Evolutionary conservation across 2,888 invertebrate species (phyloP).

Genomic region (Papilio gigon): DNA sequence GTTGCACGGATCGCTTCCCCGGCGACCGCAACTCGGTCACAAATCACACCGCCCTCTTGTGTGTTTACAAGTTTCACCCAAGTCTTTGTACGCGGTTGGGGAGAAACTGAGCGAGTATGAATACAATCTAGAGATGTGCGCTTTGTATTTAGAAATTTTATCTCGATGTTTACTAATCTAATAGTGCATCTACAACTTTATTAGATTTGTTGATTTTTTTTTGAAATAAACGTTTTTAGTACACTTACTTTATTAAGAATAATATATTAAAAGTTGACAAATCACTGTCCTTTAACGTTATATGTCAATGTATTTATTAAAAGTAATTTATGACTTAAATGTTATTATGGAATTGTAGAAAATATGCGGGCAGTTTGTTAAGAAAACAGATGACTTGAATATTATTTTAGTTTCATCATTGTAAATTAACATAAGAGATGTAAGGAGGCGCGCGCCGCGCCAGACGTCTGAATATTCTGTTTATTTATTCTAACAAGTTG

Average conservation of each 20-base stretch:
- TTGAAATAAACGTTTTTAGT: too few relatives aligned
- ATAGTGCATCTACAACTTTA: too few relatives aligned
- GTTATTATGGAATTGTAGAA: neutral
- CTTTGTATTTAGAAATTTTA: too few relatives aligned
- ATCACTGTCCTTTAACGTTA: too few relatives aligned
- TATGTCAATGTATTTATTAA: too few relatives aligned
- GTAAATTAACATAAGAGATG: constrained; percentile 26
- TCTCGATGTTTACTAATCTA: neutral
- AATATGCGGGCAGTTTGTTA: constrained; percentile 4
- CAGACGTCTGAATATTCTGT: constrained; percentile 31
- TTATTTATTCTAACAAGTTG: constrained; percentile 38
- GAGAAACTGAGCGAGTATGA: constrained; percentile 31
- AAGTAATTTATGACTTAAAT: too few relatives aligned
- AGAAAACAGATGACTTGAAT: constrained; percentile 24
- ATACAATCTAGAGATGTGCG: constrained; percentile 17
- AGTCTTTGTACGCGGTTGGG: constrained; percentile 34
- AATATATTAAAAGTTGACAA: too few relatives aligned
- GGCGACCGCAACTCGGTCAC: constrained; percentile 65
- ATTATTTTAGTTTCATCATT: constrained; percentile 9
- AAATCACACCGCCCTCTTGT: constrained; percentile 54
- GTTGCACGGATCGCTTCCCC: constrained; percentile 67
- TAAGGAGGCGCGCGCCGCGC: constrained; percentile 53
- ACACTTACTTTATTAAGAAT: too few relatives aligned
- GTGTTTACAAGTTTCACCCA: constrained; percentile 37
- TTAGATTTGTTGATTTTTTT: too few relatives aligned